phyloP scores from a whole-genome alignment of 2,888 invertebrate species.

The Amphipoea oculea region DNA sequence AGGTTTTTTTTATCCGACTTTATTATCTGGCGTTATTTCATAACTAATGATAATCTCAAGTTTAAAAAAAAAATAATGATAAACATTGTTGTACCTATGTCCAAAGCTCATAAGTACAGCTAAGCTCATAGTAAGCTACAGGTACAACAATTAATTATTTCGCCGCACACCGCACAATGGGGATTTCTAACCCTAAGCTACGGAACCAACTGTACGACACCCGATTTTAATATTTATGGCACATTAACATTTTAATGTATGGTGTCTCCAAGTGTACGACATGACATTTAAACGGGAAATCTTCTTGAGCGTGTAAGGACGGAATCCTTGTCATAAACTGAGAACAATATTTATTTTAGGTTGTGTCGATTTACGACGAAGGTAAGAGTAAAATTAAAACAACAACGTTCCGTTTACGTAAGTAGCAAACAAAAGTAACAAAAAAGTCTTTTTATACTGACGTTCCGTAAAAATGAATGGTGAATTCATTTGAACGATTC shows the following conservation, averaged over 20 bases:
- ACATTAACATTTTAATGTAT: conserved; percentile 49
- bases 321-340: not conserved
- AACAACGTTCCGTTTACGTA: not conserved
- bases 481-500: conserved; percentile 62
- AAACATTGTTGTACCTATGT: conserved; percentile 4
- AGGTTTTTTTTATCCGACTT: not conserved
- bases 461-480: conserved; percentile 36
- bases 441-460: conserved; percentile 11
- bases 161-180: conserved; percentile 38
- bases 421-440: conserved; percentile 7
- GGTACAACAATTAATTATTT: conserved; percentile 56
- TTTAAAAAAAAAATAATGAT: conserved; percentile 13
- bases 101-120: conserved; percentile 16
- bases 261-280: conserved; percentile 25
- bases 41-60: not conserved
- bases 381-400: not conserved
- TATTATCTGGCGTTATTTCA: not conserved
- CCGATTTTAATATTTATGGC: conserved; percentile 59
- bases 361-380: not conserved
- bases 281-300: not conserved
- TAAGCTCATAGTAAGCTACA: conserved; percentile 10
- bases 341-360: not conserved
- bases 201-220: conserved; percentile 59
- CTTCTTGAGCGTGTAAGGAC: not conserved
- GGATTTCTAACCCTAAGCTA: conserved; percentile 35